phyloP scores from a whole-genome alignment of 2,888 invertebrate genomes.

The Drosophila percnosoma region DNA sequence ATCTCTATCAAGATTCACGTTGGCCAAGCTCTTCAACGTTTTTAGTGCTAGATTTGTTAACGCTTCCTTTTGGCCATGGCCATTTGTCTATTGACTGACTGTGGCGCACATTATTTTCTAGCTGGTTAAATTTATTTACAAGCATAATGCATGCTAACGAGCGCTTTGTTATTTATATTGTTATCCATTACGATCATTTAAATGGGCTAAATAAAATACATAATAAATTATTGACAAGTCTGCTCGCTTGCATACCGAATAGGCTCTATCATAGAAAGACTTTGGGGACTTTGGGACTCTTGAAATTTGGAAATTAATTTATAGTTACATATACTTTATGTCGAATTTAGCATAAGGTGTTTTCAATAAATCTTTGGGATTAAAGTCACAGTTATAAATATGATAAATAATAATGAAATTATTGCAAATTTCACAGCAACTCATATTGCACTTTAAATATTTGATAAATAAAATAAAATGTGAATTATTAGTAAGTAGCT shows the following conservation, averaged over 20 bases:
- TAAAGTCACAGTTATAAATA: neutral
- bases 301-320: neutral
- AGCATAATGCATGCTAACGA: constrained; percentile 73
- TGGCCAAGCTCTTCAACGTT: constrained; percentile 53
- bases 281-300: neutral
- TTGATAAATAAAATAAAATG: neutral
- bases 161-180: constrained; percentile 65
- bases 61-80: constrained; percentile 37
- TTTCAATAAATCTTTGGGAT: neutral
- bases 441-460: neutral
- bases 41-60: constrained; percentile 57
- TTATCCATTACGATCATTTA: constrained; percentile 54
- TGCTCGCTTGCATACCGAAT: constrained; percentile 3
- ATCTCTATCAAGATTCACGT: constrained; percentile 76
- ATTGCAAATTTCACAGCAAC: neutral
- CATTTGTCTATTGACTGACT: constrained; percentile 70
- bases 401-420: neutral
- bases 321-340: too few relatives aligned
- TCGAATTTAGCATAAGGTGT: neutral
- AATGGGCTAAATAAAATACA: constrained; percentile 37
- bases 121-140: constrained; percentile 78
- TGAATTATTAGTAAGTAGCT: neutral
- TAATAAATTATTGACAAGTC: constrained; percentile 56
- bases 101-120: constrained; percentile 74
- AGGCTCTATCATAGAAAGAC: constrained; percentile 3